A percentile compares a stretch with the other conserved stretches of the same genome.
These are phyloP conservation scores for Cephus cinctus DNA, from an alignment of 1,140 invertebrate species.

Conservation along the genomic window DNA sequence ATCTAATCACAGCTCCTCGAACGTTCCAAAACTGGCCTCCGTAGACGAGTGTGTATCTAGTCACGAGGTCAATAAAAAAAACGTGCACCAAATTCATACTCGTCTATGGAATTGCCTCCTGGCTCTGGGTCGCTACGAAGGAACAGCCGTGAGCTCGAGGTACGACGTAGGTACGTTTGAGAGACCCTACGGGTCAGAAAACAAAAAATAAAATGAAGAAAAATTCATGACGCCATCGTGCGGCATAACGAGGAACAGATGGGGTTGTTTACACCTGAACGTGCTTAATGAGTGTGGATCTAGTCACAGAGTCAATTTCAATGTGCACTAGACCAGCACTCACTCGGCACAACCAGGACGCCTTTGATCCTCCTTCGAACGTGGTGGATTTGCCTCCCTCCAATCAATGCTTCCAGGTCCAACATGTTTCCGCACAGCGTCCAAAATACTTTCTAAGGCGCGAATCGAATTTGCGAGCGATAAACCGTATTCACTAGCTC, in stretches of 20 bases:
- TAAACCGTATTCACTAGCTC: too few species aligned
- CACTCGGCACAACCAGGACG: conserved; percentile 56
- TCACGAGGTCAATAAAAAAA: conserved; percentile 60
- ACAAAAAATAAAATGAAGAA: too few species aligned
- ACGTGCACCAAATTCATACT: conserved; percentile 79
- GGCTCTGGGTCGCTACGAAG: conserved; percentile 19
- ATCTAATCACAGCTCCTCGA: too few species aligned
- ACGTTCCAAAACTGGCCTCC: conserved; percentile 55
- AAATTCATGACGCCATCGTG: too few species aligned
- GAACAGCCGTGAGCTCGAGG: neutral
- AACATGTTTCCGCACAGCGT: too few species aligned
- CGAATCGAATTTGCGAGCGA: too few species aligned
- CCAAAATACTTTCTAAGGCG: too few species aligned
- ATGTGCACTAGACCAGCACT: conserved; percentile 73
- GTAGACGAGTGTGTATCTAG: conserved; percentile 87
- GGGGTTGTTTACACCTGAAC: conserved; percentile 32
- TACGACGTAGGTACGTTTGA: too few species aligned
- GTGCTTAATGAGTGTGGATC: conserved; percentile 83
- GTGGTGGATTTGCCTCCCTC: neutral
- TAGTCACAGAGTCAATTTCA: conserved; percentile 69
- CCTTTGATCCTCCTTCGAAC: conserved; percentile 9
- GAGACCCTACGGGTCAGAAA: too few species aligned
- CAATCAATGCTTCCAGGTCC: too few species aligned
- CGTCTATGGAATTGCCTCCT: conserved; percentile 64
- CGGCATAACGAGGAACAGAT: too few species aligned